Evolutionary conservation across 1,140 invertebrate genomes (phyloP).

Genomic region (Bombus confusus): DNA sequence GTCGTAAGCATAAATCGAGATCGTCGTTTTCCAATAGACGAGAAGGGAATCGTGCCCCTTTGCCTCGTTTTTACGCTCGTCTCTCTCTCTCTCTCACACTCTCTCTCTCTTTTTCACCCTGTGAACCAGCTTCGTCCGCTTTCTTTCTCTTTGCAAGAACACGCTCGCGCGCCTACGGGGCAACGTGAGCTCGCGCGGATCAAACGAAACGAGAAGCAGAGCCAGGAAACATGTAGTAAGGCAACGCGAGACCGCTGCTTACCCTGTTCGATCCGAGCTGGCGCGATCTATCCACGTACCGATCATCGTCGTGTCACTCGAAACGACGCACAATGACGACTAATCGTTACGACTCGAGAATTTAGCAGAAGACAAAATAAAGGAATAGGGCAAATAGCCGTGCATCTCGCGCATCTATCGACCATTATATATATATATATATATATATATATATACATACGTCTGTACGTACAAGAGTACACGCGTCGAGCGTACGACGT

Average conservation of each 20-base stretch:
- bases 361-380: not conserved
- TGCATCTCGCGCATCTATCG: slow-evolving; percentile 9
- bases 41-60: not conserved
- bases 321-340: slow-evolving; percentile 42
- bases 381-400: not conserved
- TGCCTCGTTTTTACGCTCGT: not conserved
- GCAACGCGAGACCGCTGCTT: not conserved
- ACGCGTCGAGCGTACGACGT: not conserved
- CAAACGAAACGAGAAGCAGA: not conserved
- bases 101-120: not conserved
- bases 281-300: slow-evolving; percentile 23
- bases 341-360: slow-evolving; percentile 11
- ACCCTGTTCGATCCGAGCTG: not conserved
- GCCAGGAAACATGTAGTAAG: not conserved
- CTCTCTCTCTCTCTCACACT: too few relatives aligned
- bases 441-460: too few relatives aligned
- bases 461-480: slow-evolving; percentile 2
- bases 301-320: slow-evolving; percentile 16
- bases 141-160: not conserved
- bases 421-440: slow-evolving; percentile 27
- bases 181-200: too few relatives aligned
- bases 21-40: not conserved
- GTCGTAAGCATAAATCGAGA: not conserved
- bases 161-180: too few relatives aligned
- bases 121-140: too few relatives aligned